Conservation (phyloP, 2,888 invertebrate genomes). For the Sthenelais limicola region DNA sequence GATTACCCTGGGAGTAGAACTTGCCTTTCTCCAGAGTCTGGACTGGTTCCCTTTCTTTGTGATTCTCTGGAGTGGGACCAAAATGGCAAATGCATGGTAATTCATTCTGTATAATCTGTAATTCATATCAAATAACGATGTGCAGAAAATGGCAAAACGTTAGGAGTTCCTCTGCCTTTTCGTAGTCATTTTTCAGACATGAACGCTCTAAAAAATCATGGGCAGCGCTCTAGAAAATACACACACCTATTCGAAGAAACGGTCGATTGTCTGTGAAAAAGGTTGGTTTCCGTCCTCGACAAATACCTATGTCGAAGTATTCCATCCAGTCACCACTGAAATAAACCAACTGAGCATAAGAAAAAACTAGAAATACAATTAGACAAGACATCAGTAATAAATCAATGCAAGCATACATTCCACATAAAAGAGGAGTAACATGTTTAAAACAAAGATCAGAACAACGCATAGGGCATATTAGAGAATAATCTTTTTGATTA, state of each 20-base stretch:
- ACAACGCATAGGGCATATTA: background rate
- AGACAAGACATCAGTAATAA: background rate
- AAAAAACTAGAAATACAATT: too few relatives aligned
- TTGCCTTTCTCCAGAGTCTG: constrained; percentile 74
- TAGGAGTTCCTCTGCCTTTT: constrained; percentile 8
- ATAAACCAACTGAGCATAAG: too few relatives aligned
- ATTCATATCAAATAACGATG: background rate
- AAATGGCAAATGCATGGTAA: background rate
- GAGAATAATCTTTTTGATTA: too few relatives aligned
- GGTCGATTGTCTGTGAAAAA: constrained; percentile 78
- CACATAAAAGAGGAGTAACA: background rate
- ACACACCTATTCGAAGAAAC: constrained; percentile 69
- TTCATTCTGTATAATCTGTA: background rate
- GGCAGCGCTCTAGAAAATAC: too few relatives aligned
- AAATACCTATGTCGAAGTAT: constrained; percentile 79
- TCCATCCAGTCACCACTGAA: constrained; percentile 76
- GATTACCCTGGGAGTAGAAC: constrained; percentile 70
- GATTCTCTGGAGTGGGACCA: background rate
- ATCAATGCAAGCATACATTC: background rate
- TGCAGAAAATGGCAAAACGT: too few relatives aligned
- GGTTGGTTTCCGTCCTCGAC: constrained; percentile 82
- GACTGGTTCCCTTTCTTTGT: constrained; percentile 41
- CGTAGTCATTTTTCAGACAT: background rate
- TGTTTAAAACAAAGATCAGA: background rate
- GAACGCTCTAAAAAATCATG: background rate